Base-by-base conservation (phyloP, 1,140 invertebrate species). In the Patella vulgata region DNA sequence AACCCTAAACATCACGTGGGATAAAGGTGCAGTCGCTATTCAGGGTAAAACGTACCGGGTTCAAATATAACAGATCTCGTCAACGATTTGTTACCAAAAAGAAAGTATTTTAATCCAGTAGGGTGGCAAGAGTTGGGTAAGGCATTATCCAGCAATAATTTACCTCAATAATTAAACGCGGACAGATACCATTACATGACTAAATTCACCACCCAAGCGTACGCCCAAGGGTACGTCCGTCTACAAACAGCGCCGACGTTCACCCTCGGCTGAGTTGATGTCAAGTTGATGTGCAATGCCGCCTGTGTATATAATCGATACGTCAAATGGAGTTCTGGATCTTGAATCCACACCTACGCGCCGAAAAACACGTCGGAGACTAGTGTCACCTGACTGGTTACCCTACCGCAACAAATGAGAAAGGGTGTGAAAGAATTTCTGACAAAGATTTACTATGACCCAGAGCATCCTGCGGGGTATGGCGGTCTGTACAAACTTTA, bases 31-130 rank as follows among this genome's bases (percentile, higher is more conserved):
- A 50, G 21, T 59, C n/a, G 6, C 8, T 17, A 23, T 19, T 19
- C 0, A 39, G 39, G 46, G 46, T 19, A 4, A 48, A 12, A 12
- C 3, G 19, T 59, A 19, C 23, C 23, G 33, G 30, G 31, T 36
- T 59, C 56, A 4, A 59, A 59, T n/a, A 23, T 59, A 12, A 31
- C 25, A 8, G 56, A 59, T 33, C 48, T 48, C 1, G n/a, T 48
- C 1, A 48, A 48, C 44, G 43, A 48, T 36, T 43, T 50, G 19
- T 25, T 59, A 5, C 27, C 28, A 50, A 48, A 48, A 36, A 14
- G 30, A 59, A 44, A 59, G 47, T 9, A 19, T 0, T 19, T 43
- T 46, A 28, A 46, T 9, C 42, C 55, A 3, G 25, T 2, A 31
- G 40, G 55, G 2, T 48, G 44, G 56, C 17, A 33, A 33, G 27